Conservation (phyloP, 2,797 vertebrate genomes). For the Chiropotes sagulatus region DNA sequence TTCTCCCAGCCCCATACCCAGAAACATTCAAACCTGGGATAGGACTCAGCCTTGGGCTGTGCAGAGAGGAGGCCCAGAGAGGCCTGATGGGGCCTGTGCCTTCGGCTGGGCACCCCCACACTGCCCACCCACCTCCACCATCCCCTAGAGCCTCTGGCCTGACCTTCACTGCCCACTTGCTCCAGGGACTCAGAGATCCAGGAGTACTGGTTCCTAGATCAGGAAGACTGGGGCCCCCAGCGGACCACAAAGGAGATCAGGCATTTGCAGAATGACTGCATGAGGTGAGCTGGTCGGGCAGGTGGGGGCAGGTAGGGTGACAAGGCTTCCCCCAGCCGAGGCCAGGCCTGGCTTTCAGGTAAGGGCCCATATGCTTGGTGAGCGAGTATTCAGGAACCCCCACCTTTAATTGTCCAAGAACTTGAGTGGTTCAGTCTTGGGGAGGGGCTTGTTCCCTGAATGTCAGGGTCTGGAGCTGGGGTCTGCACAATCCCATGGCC, state of each 20-base stretch:
- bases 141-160: background rate
- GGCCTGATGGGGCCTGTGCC: background rate
- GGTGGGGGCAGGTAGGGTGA: no score
- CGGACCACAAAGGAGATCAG: slow-evolving; percentile 35
- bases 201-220: background rate
- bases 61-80: background rate
- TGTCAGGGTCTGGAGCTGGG: background rate
- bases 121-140: background rate
- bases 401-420: background rate
- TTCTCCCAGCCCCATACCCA: background rate
- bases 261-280: slow-evolving; percentile 35
- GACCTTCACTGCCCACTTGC: background rate
- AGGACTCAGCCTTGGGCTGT: background rate
- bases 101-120: background rate
- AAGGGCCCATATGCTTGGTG: background rate
- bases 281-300: slow-evolving; percentile 41
- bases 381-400: background rate
- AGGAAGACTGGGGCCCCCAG: slow-evolving; percentile 58
- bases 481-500: background rate
- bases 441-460: background rate
- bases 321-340: background rate
- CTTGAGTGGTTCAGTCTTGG: background rate
- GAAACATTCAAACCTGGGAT: background rate
- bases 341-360: background rate
- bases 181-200: slow-evolving; percentile 20